A percentile compares a stretch with the other conserved stretches of the same genome.
Conservation (phyloP, 2,797 vertebrate genomes). For the Anguilla obscura region DNA sequence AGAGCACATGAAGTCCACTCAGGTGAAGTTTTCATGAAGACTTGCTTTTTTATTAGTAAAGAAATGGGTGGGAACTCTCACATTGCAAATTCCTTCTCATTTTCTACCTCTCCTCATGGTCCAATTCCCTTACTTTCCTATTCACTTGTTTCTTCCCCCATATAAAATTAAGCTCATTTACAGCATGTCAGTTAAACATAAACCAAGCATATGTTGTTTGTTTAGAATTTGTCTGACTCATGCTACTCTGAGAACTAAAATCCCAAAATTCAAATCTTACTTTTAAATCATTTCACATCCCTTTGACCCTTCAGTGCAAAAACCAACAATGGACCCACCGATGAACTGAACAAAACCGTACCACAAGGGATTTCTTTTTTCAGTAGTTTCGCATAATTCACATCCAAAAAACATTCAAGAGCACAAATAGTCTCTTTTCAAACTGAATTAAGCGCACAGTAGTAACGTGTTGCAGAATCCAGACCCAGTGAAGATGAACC, state of each 20-base stretch:
- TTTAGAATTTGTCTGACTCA: slow-evolving; percentile 31
- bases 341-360: slow-evolving; percentile 2
- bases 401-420: not conserved
- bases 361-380: slow-evolving; percentile 17
- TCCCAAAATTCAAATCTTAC: not conserved
- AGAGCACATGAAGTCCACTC: slow-evolving; percentile 65
- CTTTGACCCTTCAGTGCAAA: slow-evolving; percentile 22
- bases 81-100: slow-evolving; percentile 29
- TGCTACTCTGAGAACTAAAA: slow-evolving; percentile 3
- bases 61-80: slow-evolving; percentile 52
- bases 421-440: slow-evolving; percentile 11
- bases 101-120: not conserved
- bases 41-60: slow-evolving; percentile 58
- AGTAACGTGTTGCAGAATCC: not conserved
- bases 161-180: slow-evolving; percentile 25
- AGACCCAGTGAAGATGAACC: slow-evolving; percentile 11
- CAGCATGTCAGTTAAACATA: slow-evolving; percentile 22
- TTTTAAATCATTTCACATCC: slow-evolving; percentile 18
- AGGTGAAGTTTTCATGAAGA: slow-evolving; percentile 63
- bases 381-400: slow-evolving; percentile 11
- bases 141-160: not conserved
- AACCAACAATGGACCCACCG: not conserved
- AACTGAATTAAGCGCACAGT: not conserved
- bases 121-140: not conserved
- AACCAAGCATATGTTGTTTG: slow-evolving; percentile 21